These are phyloP conservation scores for Ophion obscuratus DNA, from an alignment of 2,888 invertebrate genomes.

Conservation along the genomic window DNA sequence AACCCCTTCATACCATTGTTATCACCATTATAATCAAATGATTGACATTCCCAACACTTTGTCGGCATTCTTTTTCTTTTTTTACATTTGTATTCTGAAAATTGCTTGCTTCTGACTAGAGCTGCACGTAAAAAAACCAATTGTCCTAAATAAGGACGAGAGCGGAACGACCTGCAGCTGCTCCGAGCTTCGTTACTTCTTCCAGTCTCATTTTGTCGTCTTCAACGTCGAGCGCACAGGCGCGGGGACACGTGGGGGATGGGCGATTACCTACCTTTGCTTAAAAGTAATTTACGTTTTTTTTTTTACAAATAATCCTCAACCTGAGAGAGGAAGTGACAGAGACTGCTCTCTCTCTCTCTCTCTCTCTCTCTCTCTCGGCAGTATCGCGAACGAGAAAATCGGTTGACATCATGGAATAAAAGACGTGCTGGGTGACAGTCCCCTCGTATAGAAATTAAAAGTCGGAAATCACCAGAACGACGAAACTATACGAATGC, in stretches of 20 bases:
- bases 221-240: background rate
- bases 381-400: constrained; percentile 20
- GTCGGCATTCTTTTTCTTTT: background rate
- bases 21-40: background rate
- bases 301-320: constrained; percentile 13
- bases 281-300: constrained; percentile 40
- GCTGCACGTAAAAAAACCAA: background rate
- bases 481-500: constrained; percentile 31
- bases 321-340: too few relatives aligned
- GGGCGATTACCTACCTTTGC: constrained; percentile 4
- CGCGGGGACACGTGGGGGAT: background rate
- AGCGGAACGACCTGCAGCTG: background rate
- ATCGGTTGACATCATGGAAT: constrained; percentile 34
- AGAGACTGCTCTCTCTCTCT: too few relatives aligned
- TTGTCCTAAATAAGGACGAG: background rate
- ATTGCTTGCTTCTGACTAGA: background rate
- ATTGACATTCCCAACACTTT: background rate
- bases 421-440: constrained; percentile 24
- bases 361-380: background rate
- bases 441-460: constrained; percentile 34
- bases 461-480: constrained; percentile 29
- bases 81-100: background rate
- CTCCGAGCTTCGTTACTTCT: constrained; percentile 5
- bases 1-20: background rate
- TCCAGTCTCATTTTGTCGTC: background rate